Base-by-base conservation (phyloP, 2,797 vertebrate species). In the Neosalanx taihuensis region DNA sequence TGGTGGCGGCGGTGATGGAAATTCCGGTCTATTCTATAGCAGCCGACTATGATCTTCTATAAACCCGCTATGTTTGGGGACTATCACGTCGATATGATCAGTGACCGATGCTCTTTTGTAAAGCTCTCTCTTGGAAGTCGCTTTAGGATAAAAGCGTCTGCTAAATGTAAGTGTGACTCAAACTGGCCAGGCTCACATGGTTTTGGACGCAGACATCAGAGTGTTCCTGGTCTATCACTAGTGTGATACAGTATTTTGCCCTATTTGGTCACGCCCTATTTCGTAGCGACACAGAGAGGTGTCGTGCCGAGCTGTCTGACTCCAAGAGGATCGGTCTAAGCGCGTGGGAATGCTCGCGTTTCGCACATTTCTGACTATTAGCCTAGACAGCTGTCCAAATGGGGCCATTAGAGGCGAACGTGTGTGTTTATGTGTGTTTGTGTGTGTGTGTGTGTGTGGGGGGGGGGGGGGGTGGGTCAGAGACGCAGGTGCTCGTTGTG, bases 331-430 rank as follows among this genome's bases (percentile, higher is more conserved):
- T 18, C 12, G 6, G 30, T 33, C 17, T 64, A 17, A 37, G 63
- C 41, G 63, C 23, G 63, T 63, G 70, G 83, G 63, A 84, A 80
- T 78, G 49, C 60, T 72, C 81, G 79, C 4, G 72, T 81, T 81
- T 77, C 80, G 81, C 84, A 88, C 88, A 90, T 87, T 26, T 26
- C 89, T 90, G 84, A 82, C 84, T 87, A 89, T 89, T 89, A 88
- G 82, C 83, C 76, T 64, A 72, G 74, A 82, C 79, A 84, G 79
- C 83, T 68, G 77, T 64, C 83, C 75, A 81, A 89, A 85, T 79
- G 66, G 56, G 33, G 72, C 81, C 82, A 85, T 87, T 89, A 88
- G 84, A 84, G 79, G 73, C 72, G 74, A 77, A 75, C 76, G 73
- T 72, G 51, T 69, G 74, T 72, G 72, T 63, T 64, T 70, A 67